Evolutionary conservation across 2,797 vertebrate genomes (phyloP), one percentile per base, ranked within the genome.

Genomic region (Tenualosa ilisha): DNA sequence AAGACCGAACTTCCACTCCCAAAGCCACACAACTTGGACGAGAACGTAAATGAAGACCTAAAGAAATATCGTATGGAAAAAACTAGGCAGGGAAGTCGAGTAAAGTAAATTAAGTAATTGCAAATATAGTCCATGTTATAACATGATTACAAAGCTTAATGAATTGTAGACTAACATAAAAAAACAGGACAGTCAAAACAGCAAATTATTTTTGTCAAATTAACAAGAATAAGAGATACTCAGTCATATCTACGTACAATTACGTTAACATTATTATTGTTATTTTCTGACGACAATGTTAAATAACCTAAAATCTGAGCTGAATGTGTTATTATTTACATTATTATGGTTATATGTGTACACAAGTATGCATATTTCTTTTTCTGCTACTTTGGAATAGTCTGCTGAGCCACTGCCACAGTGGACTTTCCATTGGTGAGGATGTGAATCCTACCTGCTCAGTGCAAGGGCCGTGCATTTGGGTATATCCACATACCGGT

Each of bases 1-100:
- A 97, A 96, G 96, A 96, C 95, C 92, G 79, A 91, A 90, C 82
- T 63, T 86, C 92, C 91, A 93, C 93, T 95, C 94, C 94, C 92
- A 92, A 92, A 94, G 92, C 92, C 93, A 93, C 94, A 86, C 92
- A 79, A 43, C 72, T 46, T 79, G 72, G 72, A 46, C 37, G 72
- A 79, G 40, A 79, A 40, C 37, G 72, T 79, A 46, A 79, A 79
- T 79, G 72, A 79, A 20, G 40, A 46, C 4, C 68, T 75, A 43
- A 43, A 46, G 72, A 79, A 22, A 79, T 46, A 20, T 22, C 40
- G 2, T 20, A 20, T 43, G 7, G 17, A 79, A 2, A 40, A 79
- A 46, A 46, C 15, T 46, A 11, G 40, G 20, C 68, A 46, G 9
- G 8, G 50, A 6, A 51, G 50, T 5, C 63, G 63, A 24, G 7